Percentiles rank a stretch among this genome's conserved stretches.
Conservation (phyloP, 2,888 invertebrate species). For the Dryobotodes eremita region DNA sequence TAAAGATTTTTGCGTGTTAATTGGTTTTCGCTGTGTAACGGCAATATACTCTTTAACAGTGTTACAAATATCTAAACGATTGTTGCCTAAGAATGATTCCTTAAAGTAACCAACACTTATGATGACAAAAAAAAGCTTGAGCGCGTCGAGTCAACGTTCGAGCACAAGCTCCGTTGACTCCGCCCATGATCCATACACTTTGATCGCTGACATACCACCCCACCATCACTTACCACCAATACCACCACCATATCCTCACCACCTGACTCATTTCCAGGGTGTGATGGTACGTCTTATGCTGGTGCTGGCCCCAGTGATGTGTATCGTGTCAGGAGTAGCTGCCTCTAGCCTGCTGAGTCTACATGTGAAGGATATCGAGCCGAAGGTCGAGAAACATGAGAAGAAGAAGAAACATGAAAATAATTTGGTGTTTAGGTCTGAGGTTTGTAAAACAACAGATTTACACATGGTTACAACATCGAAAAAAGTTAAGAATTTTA, state of each 20-base stretch:
- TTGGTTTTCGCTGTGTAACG: too few relatives aligned
- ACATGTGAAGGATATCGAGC: slow-evolving; percentile 96
- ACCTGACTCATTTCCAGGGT: slow-evolving; percentile 91
- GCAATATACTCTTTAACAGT: too few relatives aligned
- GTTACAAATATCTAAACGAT: too few relatives aligned
- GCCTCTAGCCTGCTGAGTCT: slow-evolving; percentile 95
- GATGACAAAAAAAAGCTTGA: slow-evolving; percentile 85
- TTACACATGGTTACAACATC: background rate
- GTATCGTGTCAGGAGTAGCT: slow-evolving; percentile 98
- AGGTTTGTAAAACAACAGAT: slow-evolving; percentile 89
- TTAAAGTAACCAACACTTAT: slow-evolving; percentile 57
- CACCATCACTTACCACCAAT: background rate
- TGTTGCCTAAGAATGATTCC: too few relatives aligned
- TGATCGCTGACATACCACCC: slow-evolving; percentile 90
- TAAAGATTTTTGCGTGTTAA: too few relatives aligned
- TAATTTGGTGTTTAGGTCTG: slow-evolving; percentile 94
- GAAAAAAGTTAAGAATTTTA: background rate
- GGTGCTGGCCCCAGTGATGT: slow-evolving; percentile 99
- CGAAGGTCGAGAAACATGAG: slow-evolving; percentile 92
- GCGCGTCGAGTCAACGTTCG: slow-evolving; percentile 84
- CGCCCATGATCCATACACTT: slow-evolving; percentile 91
- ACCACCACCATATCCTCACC: slow-evolving; percentile 24
- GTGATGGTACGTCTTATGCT: slow-evolving; percentile 99
- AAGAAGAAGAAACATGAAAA: slow-evolving; percentile 93
- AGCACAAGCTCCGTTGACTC: slow-evolving; percentile 81